These are phyloP conservation scores for Rhabditoides inermis DNA, from an alignment of 2,888 invertebrate genomes.

Conservation along the genomic window DNA sequence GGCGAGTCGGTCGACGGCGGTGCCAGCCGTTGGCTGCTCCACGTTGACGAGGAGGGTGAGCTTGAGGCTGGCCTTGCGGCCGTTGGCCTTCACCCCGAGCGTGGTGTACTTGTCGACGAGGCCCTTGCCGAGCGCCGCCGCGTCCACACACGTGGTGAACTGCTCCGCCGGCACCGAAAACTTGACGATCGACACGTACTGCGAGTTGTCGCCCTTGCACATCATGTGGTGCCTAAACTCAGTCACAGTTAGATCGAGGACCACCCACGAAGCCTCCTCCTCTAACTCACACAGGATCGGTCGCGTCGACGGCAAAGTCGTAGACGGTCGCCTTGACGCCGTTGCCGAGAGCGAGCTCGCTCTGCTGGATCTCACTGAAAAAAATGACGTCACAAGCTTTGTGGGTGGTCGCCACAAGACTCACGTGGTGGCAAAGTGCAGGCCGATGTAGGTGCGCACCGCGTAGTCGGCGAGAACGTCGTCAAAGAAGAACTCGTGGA, in stretches of 20 bases:
- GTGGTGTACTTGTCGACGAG: constrained; percentile 6
- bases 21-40: background rate
- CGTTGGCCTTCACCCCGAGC: constrained; percentile 14
- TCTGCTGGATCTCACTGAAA: too few species aligned
- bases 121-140: constrained; percentile 7
- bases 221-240: constrained; percentile 11
- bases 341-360: too few species aligned
- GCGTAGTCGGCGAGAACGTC: constrained; percentile 23
- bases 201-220: constrained; percentile 9
- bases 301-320: constrained; percentile 15
- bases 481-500: constrained; percentile 49
- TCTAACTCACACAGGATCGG: constrained; percentile 7
- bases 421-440: constrained; percentile 20
- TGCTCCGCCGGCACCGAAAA: constrained; percentile 11
- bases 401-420: too few species aligned
- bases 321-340: constrained; percentile 13
- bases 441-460: constrained; percentile 23
- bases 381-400: too few species aligned
- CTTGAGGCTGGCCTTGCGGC: constrained; percentile 18
- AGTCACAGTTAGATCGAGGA: constrained; percentile 4
- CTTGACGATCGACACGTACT: constrained; percentile 19
- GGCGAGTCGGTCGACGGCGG: background rate
- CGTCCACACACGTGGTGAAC: constrained; percentile 11
- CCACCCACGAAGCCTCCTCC: too few species aligned
- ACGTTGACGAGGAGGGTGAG: constrained; percentile 20